A percentile compares a stretch with the other conserved stretches of the same genome.
phyloP scores from a whole-genome alignment of 2,888 invertebrate genomes.

The Agrilus mali region DNA sequence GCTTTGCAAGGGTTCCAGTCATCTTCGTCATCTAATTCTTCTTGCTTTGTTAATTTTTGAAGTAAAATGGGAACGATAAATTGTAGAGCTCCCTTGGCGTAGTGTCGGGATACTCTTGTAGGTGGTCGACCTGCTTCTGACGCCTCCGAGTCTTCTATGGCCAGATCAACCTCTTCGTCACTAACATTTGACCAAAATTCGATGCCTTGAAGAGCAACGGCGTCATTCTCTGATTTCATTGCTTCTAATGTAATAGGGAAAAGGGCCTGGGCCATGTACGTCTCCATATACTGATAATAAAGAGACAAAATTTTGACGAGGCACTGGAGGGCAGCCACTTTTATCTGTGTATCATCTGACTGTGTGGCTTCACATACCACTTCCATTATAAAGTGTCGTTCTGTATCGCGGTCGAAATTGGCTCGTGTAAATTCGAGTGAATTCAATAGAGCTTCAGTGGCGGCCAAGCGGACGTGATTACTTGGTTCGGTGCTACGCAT shows the following conservation, averaged over 20 bases:
- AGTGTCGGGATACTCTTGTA: constrained; percentile 82
- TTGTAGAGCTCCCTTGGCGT: constrained; percentile 95
- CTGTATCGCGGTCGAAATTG: constrained; percentile 95
- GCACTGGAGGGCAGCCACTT: constrained; percentile 95
- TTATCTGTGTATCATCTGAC: constrained; percentile 78
- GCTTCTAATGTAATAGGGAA: constrained; percentile 98
- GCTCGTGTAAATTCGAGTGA: constrained; percentile 97
- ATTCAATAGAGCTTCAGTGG: constrained; percentile 91
- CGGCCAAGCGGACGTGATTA: constrained; percentile 88
- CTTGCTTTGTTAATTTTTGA: constrained; percentile 90
- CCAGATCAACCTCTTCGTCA: constrained; percentile 95
- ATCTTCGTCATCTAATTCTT: constrained; percentile 95
- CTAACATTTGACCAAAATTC: constrained; percentile 99
- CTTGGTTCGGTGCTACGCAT: constrained; percentile 93
- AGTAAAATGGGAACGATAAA: constrained; percentile 90
- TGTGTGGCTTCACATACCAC: constrained; percentile 97
- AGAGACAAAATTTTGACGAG: constrained; percentile 94
- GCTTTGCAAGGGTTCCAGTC: constrained; percentile 99
- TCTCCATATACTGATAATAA: constrained; percentile 98
- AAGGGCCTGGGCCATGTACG: constrained; percentile 95
- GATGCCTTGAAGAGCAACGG: constrained; percentile 94
- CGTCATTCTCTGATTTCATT: constrained; percentile 94
- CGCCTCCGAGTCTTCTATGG: constrained; percentile 90
- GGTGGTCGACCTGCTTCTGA: constrained; percentile 90
- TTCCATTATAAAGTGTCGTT: constrained; percentile 99